A percentile compares a stretch with the other conserved stretches of the same genome.
These are phyloP conservation scores for Idris sp. DNA, from an alignment of 1,140 invertebrate genomes.

Conservation along the genomic window DNA sequence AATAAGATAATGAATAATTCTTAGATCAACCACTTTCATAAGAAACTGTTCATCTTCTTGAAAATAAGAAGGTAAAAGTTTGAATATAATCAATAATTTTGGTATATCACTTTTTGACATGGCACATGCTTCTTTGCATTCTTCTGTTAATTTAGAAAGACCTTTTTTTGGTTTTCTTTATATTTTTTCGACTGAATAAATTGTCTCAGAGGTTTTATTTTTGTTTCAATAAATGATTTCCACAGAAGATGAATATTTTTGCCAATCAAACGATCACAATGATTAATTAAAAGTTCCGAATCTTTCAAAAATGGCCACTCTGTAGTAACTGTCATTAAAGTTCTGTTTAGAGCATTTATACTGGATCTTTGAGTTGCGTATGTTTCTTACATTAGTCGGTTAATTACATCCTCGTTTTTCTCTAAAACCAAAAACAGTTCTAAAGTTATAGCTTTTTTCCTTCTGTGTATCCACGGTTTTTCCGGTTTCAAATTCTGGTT, in stretches of 20 bases:
- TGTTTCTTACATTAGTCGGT: not conserved
- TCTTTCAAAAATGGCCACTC: slow-evolving; percentile 15
- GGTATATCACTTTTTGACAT: not conserved
- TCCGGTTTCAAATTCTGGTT: no score
- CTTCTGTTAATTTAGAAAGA: not conserved
- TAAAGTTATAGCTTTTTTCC: no score
- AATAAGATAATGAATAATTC: no score
- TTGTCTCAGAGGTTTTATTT: slow-evolving; percentile 2
- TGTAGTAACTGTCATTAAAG: not conserved
- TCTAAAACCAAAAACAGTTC: slow-evolving; percentile 5
- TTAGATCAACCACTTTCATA: no score
- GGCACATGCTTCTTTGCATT: not conserved
- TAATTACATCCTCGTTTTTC: not conserved
- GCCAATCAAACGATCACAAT: not conserved
- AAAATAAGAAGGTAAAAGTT: no score
- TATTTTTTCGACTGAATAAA: not conserved
- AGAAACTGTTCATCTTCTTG: no score
- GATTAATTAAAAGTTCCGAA: not conserved
- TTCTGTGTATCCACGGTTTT: no score
- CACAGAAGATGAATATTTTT: not conserved
- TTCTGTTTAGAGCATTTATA: not conserved
- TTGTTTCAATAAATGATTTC: not conserved
- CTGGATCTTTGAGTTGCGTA: slow-evolving; percentile 1
- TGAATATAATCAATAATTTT: not conserved
- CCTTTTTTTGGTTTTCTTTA: not conserved